A percentile compares a stretch with the other conserved stretches of the same genome.
Conservation (phyloP, 53 echinoderm and acorn worm species). For the Mesocentrotus franciscanus region DNA sequence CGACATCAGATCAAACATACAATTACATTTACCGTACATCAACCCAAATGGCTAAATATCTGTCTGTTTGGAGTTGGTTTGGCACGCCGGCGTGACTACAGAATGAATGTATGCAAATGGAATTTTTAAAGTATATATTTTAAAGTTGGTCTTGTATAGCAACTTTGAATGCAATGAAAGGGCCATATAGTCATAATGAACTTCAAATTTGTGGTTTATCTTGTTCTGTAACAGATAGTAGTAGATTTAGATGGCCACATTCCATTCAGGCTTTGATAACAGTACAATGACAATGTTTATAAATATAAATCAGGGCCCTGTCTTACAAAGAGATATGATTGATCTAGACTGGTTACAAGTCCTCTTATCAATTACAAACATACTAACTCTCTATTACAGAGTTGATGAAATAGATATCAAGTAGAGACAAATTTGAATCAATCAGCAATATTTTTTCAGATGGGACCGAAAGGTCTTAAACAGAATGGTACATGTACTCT, state of each 20-base stretch:
- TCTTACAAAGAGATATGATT: too few species aligned
- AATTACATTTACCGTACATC: too few species aligned
- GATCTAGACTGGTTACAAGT: too few species aligned
- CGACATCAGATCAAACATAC: too few species aligned
- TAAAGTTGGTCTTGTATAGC: background rate
- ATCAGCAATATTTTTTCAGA: too few species aligned
- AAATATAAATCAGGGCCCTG: background rate
- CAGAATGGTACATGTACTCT: background rate
- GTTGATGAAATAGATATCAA: too few species aligned
- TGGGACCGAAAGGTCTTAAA: background rate
- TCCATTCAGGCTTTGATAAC: background rate
- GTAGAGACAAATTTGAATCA: too few species aligned
- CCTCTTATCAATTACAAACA: too few species aligned
- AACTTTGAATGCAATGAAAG: background rate
- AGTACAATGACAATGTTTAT: background rate
- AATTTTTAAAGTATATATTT: background rate
- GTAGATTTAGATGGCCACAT: background rate
- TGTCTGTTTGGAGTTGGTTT: too few species aligned
- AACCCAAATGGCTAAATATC: too few species aligned
- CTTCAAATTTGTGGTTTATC: background rate
- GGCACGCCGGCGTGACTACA: too few species aligned
- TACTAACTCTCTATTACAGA: too few species aligned
- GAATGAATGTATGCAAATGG: background rate
- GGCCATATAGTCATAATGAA: background rate
- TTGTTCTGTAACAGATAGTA: background rate